These are phyloP conservation scores for Euwallacea fornicatus DNA, from an alignment of 1,140 invertebrate species.

Conservation along the genomic window DNA sequence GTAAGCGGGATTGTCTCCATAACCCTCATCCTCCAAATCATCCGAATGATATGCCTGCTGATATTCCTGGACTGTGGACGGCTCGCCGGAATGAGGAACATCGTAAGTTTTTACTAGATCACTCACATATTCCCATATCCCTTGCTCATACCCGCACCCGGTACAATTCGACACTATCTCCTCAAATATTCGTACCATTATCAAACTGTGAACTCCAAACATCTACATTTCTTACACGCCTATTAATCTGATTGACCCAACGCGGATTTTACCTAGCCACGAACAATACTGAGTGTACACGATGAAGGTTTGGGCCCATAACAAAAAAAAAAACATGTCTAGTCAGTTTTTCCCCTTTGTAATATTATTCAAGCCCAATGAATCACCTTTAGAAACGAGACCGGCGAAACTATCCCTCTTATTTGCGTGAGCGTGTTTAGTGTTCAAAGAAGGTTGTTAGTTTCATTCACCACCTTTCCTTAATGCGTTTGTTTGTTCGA, in stretches of 20 bases:
- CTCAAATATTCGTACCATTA: conserved; percentile 49
- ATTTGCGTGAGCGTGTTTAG: conserved; percentile 13
- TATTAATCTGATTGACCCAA: neutral
- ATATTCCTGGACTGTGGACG: neutral
- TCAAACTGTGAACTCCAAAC: neutral
- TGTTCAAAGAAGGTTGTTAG: conserved; percentile 7
- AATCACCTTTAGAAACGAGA: conserved; percentile 23
- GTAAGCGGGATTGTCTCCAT: conserved; percentile 23
- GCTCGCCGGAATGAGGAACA: conserved; percentile 32
- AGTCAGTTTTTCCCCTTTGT: conserved; percentile 18
- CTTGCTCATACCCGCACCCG: conserved; percentile 42
- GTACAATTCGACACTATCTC: conserved; percentile 43
- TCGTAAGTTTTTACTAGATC: conserved; percentile 53
- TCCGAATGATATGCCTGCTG: neutral
- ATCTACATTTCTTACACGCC: neutral
- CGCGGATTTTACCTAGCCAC: neutral
- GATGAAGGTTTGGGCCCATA: conserved; percentile 9
- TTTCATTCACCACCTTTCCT: conserved; percentile 25
- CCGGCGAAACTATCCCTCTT: conserved; percentile 17
- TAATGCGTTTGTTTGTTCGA: neutral
- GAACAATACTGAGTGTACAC: conserved; percentile 7
- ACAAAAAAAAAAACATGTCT: conserved; percentile 22
- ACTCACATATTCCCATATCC: conserved; percentile 56
- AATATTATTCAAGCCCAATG: conserved; percentile 20
- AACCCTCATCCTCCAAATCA: conserved; percentile 23